Conservation (phyloP, 2,888 invertebrate species). For the Ochropacha duplaris region DNA sequence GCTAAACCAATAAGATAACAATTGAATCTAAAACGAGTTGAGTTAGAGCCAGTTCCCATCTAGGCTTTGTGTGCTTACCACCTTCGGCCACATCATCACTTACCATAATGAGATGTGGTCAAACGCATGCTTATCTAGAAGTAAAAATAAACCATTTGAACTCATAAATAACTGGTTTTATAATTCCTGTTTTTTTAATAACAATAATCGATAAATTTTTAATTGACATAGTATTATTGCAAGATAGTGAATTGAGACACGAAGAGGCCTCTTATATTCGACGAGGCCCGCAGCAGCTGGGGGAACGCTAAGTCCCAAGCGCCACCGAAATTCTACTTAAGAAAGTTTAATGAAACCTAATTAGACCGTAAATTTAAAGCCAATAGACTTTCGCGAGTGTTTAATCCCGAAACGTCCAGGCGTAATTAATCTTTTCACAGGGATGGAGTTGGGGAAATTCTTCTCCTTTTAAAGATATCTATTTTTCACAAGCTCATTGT, state of each 20-base stretch:
- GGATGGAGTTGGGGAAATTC: slow-evolving; percentile 25
- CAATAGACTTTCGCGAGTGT: slow-evolving; percentile 53
- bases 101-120: too few species aligned
- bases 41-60: too few species aligned
- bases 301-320: background rate
- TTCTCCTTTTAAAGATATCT: too few species aligned
- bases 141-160: too few species aligned
- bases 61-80: too few species aligned
- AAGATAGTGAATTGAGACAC: slow-evolving; percentile 2
- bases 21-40: too few species aligned
- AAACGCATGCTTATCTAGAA: too few species aligned
- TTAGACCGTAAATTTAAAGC: slow-evolving; percentile 57
- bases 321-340: slow-evolving; percentile 32
- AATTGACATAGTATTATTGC: background rate
- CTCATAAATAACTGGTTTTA: too few species aligned
- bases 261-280: background rate
- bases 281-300: background rate
- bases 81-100: too few species aligned
- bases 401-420: slow-evolving; percentile 50
- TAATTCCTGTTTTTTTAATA: too few species aligned
- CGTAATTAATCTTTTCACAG: slow-evolving; percentile 47
- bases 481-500: too few species aligned
- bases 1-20: too few species aligned
- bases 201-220: background rate
- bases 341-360: slow-evolving; percentile 55